phyloP scores from a whole-genome alignment of 2,113 vertebrate genomes.

The Actenoides hombroni region DNA sequence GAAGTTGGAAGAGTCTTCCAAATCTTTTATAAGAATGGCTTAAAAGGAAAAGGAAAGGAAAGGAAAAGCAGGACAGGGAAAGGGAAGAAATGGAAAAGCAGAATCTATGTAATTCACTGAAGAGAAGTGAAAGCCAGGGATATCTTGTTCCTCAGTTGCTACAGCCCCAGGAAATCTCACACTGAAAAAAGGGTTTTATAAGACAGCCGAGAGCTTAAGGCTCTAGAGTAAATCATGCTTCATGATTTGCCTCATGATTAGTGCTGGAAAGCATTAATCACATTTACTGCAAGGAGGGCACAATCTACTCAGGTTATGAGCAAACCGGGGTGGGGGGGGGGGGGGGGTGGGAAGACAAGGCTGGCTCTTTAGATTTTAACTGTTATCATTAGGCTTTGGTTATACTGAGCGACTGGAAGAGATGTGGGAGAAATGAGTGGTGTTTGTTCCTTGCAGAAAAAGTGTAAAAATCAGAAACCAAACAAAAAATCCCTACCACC shows the following conservation, averaged over 20 bases:
- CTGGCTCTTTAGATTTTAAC: neutral
- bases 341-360: neutral
- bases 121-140: neutral
- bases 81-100: neutral
- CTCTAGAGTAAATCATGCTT: neutral
- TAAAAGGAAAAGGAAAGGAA: neutral
- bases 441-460: neutral
- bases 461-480: neutral
- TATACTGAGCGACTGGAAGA: neutral
- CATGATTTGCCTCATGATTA: neutral
- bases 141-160: neutral
- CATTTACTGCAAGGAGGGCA: neutral
- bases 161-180: neutral
- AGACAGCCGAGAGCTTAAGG: neutral
- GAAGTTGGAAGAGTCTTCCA: neutral
- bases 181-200: neutral
- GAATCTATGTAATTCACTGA: neutral
- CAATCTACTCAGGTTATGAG: neutral
- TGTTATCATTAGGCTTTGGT: neutral
- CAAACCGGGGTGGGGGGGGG: neutral
- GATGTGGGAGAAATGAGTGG: neutral
- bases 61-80: neutral
- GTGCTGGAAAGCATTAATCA: neutral
- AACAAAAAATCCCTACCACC: neutral
- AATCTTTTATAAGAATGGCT: neutral